phyloP scores from a whole-genome alignment of 2,888 invertebrate species.

The Cheiracanthium punctorium region DNA sequence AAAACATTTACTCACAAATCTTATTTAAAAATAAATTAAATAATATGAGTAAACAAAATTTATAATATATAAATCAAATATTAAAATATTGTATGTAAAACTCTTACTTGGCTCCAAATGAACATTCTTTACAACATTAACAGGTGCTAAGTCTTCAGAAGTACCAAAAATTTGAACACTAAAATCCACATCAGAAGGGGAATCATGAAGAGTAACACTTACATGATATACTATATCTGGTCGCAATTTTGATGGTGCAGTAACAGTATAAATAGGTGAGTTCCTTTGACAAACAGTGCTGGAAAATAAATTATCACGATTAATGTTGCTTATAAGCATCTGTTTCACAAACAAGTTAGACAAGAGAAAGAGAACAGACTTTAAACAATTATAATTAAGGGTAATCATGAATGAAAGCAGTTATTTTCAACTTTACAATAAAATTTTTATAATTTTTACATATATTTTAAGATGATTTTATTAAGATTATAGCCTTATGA shows the following conservation, averaged over 20 bases:
- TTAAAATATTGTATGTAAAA: neutral
- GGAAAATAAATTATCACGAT: no score
- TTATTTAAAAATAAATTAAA: slow-evolving; percentile 22
- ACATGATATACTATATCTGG: slow-evolving; percentile 90
- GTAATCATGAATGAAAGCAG: no score
- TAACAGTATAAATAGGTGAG: slow-evolving; percentile 81
- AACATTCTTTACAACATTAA: slow-evolving; percentile 39
- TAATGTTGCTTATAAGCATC: no score
- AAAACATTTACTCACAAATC: neutral
- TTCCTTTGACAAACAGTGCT: slow-evolving; percentile 17
- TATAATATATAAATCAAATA: neutral
- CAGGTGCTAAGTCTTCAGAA: slow-evolving; percentile 76
- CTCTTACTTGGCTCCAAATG: slow-evolving; percentile 81
- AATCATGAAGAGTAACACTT: slow-evolving; percentile 79
- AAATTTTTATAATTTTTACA: no score
- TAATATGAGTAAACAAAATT: neutral
- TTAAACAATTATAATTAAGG: no score
- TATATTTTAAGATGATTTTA: no score
- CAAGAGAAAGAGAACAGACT: no score
- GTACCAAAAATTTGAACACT: slow-evolving; percentile 85
- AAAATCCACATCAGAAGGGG: slow-evolving; percentile 79
- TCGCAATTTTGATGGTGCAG: slow-evolving; percentile 87
- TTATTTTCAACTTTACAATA: no score
- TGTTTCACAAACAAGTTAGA: no score
- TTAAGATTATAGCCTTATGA: no score